Evolutionary conservation across 1,140 invertebrate genomes (phyloP).

Genomic region (Drosophila dunni): DNA sequence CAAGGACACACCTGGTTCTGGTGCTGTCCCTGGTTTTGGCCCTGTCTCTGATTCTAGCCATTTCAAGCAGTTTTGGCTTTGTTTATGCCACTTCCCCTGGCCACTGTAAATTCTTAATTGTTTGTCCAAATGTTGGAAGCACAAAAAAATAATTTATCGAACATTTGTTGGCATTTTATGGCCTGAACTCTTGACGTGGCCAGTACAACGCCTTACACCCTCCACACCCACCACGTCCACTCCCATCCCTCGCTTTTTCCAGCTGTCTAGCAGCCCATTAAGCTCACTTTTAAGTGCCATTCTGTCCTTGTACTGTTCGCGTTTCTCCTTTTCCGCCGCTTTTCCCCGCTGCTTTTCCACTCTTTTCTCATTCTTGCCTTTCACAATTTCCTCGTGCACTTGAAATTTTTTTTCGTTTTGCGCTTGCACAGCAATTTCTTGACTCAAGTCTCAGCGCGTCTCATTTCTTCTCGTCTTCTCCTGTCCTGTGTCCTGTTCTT

Average conservation of each 20-base stretch:
- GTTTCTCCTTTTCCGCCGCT: background rate
- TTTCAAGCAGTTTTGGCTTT: conserved; percentile 52
- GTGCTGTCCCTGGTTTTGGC: background rate
- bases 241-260: background rate
- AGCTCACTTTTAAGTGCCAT: conserved; percentile 75
- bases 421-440: conserved; percentile 73
- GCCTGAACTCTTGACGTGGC: conserved; percentile 70
- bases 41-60: conserved; percentile 3
- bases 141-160: conserved; percentile 54
- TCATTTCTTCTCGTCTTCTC: conserved; percentile 10
- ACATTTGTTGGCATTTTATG: conserved; percentile 67
- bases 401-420: conserved; percentile 78
- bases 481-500: background rate
- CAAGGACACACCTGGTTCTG: conserved; percentile 45
- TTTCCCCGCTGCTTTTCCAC: background rate
- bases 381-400: conserved; percentile 54
- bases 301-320: conserved; percentile 29
- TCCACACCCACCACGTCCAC: background rate
- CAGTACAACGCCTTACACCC: conserved; percentile 8
- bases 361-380: conserved; percentile 8
- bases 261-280: conserved; percentile 59
- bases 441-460: conserved; percentile 42
- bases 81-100: conserved; percentile 42
- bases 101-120: conserved; percentile 75
- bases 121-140: conserved; percentile 34